Percentiles rank a stretch among this genome's conserved stretches.
These are phyloP conservation scores for Aspiorhynchus laticeps DNA, from an alignment of 2,113 vertebrate genomes.

Conservation along the genomic window DNA sequence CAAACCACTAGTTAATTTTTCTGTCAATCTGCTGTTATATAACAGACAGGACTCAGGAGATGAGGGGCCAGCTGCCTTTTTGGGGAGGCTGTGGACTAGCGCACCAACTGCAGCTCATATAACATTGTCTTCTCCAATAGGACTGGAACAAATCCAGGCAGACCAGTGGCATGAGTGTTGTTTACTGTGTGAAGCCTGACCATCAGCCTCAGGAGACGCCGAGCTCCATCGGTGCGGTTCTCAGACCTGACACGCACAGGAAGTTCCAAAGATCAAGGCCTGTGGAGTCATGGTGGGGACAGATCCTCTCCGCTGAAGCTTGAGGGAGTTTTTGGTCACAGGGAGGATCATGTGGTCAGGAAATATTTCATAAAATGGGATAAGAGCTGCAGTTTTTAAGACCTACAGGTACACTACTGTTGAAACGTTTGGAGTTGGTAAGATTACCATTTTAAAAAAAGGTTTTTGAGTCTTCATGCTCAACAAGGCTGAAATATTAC, in stretches of 20 bases:
- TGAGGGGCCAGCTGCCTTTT: neutral
- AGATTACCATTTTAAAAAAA: too few species aligned
- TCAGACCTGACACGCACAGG: neutral
- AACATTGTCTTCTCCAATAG: neutral
- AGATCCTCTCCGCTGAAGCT: neutral
- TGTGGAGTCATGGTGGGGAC: neutral
- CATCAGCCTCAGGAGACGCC: neutral
- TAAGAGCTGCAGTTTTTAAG: neutral
- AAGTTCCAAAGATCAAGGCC: conserved; percentile 26
- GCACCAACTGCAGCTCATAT: neutral
- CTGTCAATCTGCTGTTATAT: conserved; percentile 8
- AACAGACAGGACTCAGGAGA: conserved; percentile 2
- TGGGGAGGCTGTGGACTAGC: neutral
- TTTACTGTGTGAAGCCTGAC: conserved; percentile 15
- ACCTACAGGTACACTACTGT: too few species aligned
- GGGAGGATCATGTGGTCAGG: neutral
- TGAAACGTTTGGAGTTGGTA: too few species aligned
- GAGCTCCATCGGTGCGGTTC: neutral
- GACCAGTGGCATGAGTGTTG: neutral
- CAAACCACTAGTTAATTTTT: neutral
- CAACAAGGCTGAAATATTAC: too few species aligned
- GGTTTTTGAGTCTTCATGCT: too few species aligned
- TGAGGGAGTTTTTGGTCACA: neutral
- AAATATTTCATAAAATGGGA: neutral
- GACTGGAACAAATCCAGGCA: neutral